Evolutionary conservation across 2,113 vertebrate species (phyloP), one percentile per base, ranked within the genome.

Genomic region (Chlamydotis undulata): DNA sequence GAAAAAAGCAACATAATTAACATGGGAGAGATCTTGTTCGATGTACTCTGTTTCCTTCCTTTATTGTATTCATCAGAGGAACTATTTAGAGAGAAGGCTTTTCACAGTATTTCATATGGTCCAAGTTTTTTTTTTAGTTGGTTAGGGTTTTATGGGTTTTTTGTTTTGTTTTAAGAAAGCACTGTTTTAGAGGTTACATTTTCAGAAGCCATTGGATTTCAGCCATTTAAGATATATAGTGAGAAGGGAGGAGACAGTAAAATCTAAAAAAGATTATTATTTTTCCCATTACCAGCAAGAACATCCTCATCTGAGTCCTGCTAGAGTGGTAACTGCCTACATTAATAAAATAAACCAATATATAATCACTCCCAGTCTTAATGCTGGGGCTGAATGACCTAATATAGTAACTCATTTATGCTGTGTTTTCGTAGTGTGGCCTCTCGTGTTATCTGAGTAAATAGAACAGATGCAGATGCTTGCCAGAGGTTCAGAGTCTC

Each of bases 301-400:
- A 73, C 57, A 84, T 96, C 83, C n/a, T 90, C 91, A 82, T 94
- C 57, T 94, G 74, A 94, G 55, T 82, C 63, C 59, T 67, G 73
- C 94, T 94, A 91, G 63, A 82, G 53, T 84, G 26, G 59, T 85
- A 93, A 74, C 77, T 83, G 77, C 61, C 55, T 75, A 73, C 49
- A 47, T 82, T 87, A 95, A 76, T 92, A 87, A 96, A 96, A 91
- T 79, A 94, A 92, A 93, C 80, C 35, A 33, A 82, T 89, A 53
- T 64, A 59, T 68, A 91, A 91, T 95, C 4, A 33, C 56, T 64
- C 84, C 57, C 70, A 89, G 56, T 68, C 76, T 78, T 86, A 95
- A 60, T 89, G 60, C 55, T 69, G 39, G 45, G 39, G 19, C 49
- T 92, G 65, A 95, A 91, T 25, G 45, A 86, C 65, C 81, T 77